Conservation (phyloP, 1,140 invertebrate species). For the Cydia amplana region DNA sequence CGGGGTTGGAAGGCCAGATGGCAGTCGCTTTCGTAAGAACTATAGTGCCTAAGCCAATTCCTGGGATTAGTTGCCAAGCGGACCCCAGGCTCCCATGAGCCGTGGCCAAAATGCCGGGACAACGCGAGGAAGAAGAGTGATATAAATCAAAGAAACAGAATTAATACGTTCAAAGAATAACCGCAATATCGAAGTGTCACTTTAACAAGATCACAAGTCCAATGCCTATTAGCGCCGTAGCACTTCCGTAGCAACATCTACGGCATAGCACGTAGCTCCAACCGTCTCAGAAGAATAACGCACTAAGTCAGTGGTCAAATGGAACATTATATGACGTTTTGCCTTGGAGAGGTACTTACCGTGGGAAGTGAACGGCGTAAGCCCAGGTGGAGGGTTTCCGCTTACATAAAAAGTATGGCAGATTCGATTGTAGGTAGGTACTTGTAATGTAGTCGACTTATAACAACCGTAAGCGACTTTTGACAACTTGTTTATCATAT, state of each 20-base stretch:
- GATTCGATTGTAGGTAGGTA: not conserved
- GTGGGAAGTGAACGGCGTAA: conserved; percentile 6
- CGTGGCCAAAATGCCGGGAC: too few species aligned
- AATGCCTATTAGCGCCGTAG: conserved; percentile 18
- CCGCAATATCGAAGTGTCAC: not conserved
- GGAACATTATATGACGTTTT: not conserved
- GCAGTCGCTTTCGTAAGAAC: too few species aligned
- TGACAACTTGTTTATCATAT: too few species aligned
- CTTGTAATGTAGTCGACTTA: too few species aligned
- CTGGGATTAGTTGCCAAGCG: too few species aligned
- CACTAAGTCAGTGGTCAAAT: not conserved
- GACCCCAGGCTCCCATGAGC: too few species aligned
- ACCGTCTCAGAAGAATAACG: not conserved
- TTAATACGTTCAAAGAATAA: too few species aligned
- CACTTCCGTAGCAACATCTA: conserved; percentile 3
- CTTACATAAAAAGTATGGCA: conserved; percentile 2
- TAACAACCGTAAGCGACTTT: too few species aligned
- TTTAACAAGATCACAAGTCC: conserved; percentile 7
- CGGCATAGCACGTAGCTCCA: not conserved
- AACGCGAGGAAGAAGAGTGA: too few species aligned
- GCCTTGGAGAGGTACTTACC: not conserved
- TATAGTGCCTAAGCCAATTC: too few species aligned
- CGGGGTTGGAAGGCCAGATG: too few species aligned
- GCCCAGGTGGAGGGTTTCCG: not conserved
- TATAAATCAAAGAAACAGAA: too few species aligned